phyloP scores from a whole-genome alignment of 2,797 vertebrate genomes.

The Masticophis lateralis region DNA sequence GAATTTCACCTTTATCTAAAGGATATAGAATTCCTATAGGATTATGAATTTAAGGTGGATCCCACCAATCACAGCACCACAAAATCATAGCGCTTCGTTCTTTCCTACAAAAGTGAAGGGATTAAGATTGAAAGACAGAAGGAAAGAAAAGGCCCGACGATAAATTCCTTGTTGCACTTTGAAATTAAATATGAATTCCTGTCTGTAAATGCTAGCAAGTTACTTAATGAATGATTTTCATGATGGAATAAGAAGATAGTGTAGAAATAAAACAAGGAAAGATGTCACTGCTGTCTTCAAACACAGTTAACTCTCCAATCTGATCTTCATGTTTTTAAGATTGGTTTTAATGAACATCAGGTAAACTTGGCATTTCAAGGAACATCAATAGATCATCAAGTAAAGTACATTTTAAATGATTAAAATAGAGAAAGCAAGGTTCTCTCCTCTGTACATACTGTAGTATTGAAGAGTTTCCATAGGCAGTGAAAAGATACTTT shows the following conservation, averaged over 20 bases:
- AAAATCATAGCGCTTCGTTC: background rate
- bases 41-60: background rate
- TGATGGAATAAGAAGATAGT: constrained; percentile 45
- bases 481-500: constrained; percentile 60
- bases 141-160: background rate
- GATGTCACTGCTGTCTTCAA: constrained; percentile 48
- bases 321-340: constrained; percentile 54
- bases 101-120: constrained; percentile 28
- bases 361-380: constrained; percentile 51
- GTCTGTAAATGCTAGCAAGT: constrained; percentile 28
- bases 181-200: background rate
- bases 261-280: constrained; percentile 50
- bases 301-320: constrained; percentile 51
- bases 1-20: background rate
- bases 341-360: constrained; percentile 50
- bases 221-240: background rate
- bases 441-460: constrained; percentile 46
- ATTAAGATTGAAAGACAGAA: background rate
- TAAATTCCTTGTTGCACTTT: background rate
- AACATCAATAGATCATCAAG: constrained; percentile 58
- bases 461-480: constrained; percentile 41
- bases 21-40: background rate
- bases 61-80: background rate
- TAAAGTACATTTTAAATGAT: constrained; percentile 58
- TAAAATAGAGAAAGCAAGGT: constrained; percentile 53